Evolutionary conservation across 2,888 invertebrate species (phyloP).

Genomic region (Blomia tropicalis): DNA sequence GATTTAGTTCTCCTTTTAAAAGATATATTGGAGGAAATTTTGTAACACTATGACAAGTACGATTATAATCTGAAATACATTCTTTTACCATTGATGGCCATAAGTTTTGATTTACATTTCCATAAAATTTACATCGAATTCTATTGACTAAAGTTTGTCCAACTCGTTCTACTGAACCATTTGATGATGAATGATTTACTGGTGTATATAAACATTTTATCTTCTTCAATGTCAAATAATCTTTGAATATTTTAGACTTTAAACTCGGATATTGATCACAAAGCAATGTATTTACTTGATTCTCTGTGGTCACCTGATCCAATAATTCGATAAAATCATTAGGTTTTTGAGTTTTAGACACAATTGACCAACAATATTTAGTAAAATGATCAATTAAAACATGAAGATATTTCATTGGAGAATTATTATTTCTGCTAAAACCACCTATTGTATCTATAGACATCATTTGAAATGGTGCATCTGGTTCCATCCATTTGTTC

Average conservation of each 20-base stretch:
- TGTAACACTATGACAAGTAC: too few relatives aligned
- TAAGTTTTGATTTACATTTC: too few relatives aligned
- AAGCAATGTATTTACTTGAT: not conserved
- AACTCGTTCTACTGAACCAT: not conserved
- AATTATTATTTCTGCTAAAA: not conserved
- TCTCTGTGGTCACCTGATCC: not conserved
- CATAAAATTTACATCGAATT: too few relatives aligned
- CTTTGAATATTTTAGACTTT: not conserved
- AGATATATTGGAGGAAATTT: too few relatives aligned
- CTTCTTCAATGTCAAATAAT: not conserved
- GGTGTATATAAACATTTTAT: not conserved
- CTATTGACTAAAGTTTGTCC: not conserved
- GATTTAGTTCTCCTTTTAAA: too few relatives aligned
- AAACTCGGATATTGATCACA: not conserved
- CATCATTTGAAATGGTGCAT: conserved; percentile 11
- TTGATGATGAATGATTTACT: not conserved
- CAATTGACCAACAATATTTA: not conserved
- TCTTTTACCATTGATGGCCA: too few relatives aligned
- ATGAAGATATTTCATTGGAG: not conserved
- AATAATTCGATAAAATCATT: not conserved
- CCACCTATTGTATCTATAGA: conserved; percentile 13
- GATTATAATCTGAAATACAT: too few relatives aligned
- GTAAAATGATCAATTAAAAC: not conserved
- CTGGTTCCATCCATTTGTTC: not conserved
- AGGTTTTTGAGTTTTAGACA: not conserved